Evolutionary conservation across 2,888 invertebrate species (phyloP).

Genomic region (Altica lythri): DNA sequence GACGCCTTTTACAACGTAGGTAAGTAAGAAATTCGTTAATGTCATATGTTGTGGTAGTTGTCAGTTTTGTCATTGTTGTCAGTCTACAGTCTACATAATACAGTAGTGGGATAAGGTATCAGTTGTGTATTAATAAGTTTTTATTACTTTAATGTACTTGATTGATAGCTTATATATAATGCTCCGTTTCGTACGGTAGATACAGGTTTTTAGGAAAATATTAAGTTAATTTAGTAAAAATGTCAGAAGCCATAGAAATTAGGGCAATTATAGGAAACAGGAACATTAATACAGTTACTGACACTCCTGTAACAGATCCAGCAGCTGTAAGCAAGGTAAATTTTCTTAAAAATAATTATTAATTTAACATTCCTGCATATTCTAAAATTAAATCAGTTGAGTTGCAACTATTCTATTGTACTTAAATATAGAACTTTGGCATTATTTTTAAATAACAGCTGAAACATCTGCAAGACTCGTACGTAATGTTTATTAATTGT

Average conservation of each 20-base stretch:
- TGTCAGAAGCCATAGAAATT: slow-evolving; percentile 56
- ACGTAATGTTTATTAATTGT: slow-evolving; percentile 1
- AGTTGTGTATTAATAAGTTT: slow-evolving; percentile 9
- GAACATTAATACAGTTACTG: slow-evolving; percentile 65
- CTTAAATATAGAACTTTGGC: slow-evolving; percentile 5
- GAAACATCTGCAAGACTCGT: not conserved
- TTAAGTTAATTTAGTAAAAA: slow-evolving; percentile 33
- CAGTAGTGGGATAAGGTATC: not conserved
- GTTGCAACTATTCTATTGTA: not conserved
- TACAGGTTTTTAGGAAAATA: not conserved
- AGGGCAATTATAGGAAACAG: slow-evolving; percentile 54
- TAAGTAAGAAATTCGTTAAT: too few relatives aligned
- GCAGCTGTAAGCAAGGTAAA: slow-evolving; percentile 67
- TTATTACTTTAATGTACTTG: slow-evolving; percentile 1
- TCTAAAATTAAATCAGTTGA: slow-evolving; percentile 1
- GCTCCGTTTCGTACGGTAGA: slow-evolving; percentile 13
- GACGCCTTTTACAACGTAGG: too few relatives aligned
- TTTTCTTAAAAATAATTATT: slow-evolving; percentile 27
- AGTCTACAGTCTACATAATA: too few relatives aligned
- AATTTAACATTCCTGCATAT: slow-evolving; percentile 17
- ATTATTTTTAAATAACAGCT: not conserved
- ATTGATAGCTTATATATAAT: slow-evolving; percentile 16
- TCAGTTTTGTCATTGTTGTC: not conserved
- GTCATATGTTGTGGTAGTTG: slow-evolving; percentile 16
- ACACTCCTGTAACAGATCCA: slow-evolving; percentile 78